Evolutionary conservation across 2,797 vertebrate genomes (phyloP).

Genomic region (Mus minutoides): DNA sequence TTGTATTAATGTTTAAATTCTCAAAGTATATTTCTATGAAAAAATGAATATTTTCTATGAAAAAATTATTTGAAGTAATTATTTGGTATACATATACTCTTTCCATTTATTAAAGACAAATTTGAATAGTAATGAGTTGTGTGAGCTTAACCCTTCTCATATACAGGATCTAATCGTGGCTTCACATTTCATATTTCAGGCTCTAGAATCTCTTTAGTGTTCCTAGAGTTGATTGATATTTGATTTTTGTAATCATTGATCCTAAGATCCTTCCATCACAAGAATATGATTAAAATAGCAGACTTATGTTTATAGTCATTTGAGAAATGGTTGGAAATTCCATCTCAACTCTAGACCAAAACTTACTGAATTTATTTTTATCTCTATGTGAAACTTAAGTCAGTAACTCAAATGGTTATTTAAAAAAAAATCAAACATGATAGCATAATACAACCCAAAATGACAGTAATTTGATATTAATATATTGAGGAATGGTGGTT

Average conservation of each 20-base stretch:
- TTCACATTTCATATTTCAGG: not conserved
- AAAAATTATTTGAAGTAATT: not conserved
- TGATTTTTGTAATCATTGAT: not conserved
- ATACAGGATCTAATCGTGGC: not conserved
- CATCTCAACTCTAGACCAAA: not conserved
- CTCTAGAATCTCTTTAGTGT: not conserved
- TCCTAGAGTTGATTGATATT: not conserved
- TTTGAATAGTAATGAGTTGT: not conserved
- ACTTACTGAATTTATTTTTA: not conserved
- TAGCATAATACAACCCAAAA: not conserved
- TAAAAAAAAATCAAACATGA: not conserved
- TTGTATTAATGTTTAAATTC: not conserved
- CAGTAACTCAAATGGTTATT: not conserved
- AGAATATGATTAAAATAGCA: not conserved
- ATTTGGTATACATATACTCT: not conserved
- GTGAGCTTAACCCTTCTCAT: not conserved
- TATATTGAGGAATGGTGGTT: not conserved
- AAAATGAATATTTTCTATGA: not conserved
- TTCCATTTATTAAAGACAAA: not conserved
- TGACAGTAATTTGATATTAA: not conserved
- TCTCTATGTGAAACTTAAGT: not conserved
- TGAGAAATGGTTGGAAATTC: not conserved
- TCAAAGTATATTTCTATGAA: not conserved
- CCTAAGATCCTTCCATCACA: not conserved
- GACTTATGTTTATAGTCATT: not conserved